Evolutionary conservation across 2,113 vertebrate genomes (phyloP), one percentile per base, ranked within the genome.

Genomic region (Microcebus griseorufus): DNA sequence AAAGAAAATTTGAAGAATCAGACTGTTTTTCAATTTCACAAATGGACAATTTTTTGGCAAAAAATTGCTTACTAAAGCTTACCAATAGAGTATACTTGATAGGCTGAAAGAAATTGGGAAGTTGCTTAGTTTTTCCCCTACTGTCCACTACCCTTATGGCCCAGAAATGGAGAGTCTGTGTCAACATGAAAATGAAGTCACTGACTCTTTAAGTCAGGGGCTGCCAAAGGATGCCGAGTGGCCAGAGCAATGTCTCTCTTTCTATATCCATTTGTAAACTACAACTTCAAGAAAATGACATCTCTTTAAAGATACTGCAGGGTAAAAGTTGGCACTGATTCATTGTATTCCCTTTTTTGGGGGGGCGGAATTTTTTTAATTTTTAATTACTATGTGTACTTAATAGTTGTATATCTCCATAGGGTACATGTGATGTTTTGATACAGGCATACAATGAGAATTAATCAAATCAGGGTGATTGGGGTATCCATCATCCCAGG

Each of bases 1-100:
- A 95, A 95, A 53, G 20, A 81, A 80, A 86, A 90, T 37, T 51
- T 90, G 48, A 95, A 90, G 65, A 81, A 51, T 94, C 32, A 17
- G 23, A 51, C 3, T 22, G 25, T 64, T 80, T 81, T 45, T 62
- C 70, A 90, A n/a, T 53, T 86, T 89, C 22, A 90, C 8, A 69
- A 42, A 69, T 34, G 10, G 17, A 39, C 45, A 39, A 69, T 70
- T 75, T 69, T 60, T 27, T 53, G 48, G 53, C 37, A 76, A 96
- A 90, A 27, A 20, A 27, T 5, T 62, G 60, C 3, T 48, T 67
- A 34, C n/a, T 76, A 80, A 80, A 37, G 22, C 25, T 79, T 95
- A n/a, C 48, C 18, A 62, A 45, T 23, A 88, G 51, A 70, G n/a
- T 62, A n/a, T 58, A 3, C 39, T 22, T 70, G 51, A 78, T 78